Evolutionary conservation across 2,888 invertebrate genomes (phyloP).

Genomic region (Toxonevra muliebris): DNA sequence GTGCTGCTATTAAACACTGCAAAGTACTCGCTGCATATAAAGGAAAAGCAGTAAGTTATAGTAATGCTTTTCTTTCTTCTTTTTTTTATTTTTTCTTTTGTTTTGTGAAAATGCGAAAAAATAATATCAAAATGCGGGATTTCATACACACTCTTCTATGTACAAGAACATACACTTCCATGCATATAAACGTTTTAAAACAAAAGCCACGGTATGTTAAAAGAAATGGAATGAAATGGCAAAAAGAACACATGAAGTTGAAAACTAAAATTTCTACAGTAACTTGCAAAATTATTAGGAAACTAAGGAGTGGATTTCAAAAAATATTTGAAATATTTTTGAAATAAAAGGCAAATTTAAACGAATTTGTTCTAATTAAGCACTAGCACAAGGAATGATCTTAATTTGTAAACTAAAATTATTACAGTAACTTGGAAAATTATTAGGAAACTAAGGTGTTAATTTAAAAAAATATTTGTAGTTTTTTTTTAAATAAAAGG

Average conservation of each 20-base stretch:
- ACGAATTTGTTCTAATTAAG: too few relatives aligned
- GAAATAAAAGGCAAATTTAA: too few relatives aligned
- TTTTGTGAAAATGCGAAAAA: conserved; percentile 38
- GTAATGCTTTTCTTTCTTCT: not conserved
- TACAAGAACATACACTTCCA: too few relatives aligned
- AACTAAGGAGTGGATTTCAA: too few relatives aligned
- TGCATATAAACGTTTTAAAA: conserved; percentile 15
- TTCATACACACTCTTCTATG: conserved; percentile 16
- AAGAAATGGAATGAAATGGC: conserved; percentile 25
- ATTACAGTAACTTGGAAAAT: too few relatives aligned
- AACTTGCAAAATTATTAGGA: not conserved
- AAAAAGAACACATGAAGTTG: conserved; percentile 23
- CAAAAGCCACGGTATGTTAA: conserved; percentile 21
- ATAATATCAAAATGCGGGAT: conserved; percentile 42
- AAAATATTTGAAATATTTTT: too few relatives aligned
- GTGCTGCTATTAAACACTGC: too few relatives aligned
- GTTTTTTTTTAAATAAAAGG: too few relatives aligned
- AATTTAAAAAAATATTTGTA: too few relatives aligned
- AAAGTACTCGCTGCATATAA: not conserved
- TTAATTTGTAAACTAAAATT: too few relatives aligned
- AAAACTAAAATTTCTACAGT: conserved; percentile 15
- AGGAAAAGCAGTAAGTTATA: not conserved
- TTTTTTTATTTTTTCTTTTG: not conserved
- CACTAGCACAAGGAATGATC: too few relatives aligned
- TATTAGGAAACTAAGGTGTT: too few relatives aligned